phyloP scores from a whole-genome alignment of 1,140 invertebrate species.

The Dreissena polymorpha region DNA sequence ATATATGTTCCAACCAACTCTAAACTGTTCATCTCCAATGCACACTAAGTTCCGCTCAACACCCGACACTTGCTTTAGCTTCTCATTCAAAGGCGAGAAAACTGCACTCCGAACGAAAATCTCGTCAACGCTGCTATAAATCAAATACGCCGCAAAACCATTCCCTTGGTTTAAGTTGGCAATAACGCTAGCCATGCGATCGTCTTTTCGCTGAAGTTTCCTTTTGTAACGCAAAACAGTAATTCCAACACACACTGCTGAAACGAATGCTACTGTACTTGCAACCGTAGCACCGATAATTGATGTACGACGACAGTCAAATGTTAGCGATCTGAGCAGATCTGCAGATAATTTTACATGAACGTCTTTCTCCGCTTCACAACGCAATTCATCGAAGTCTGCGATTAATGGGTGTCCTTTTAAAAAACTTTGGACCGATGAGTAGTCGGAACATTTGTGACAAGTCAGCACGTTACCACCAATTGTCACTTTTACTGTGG shows the following conservation, averaged over 20 bases:
- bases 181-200: not conserved
- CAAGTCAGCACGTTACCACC: too few relatives aligned
- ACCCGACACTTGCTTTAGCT: not conserved
- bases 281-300: not conserved
- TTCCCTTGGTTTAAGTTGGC: not conserved
- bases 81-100: not conserved
- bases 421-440: too few relatives aligned
- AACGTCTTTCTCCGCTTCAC: too few relatives aligned
- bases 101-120: conserved; percentile 9
- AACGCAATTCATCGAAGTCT: too few relatives aligned
- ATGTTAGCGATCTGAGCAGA: not conserved
- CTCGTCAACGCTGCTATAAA: conserved; percentile 18
- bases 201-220: not conserved
- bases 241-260: not conserved
- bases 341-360: too few relatives aligned
- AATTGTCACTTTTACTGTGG: too few relatives aligned
- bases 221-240: not conserved
- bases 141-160: conserved; percentile 7
- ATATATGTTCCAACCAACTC: not conserved
- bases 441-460: too few relatives aligned
- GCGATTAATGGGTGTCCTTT: too few relatives aligned
- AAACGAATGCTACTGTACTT: not conserved
- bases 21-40: not conserved
- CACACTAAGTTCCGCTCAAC: conserved; percentile 7
- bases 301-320: not conserved